A percentile compares a stretch with the other conserved stretches of the same genome.
These are phyloP conservation scores for Pseudorectes ferrugineus DNA, from an alignment of 2,113 vertebrate genomes.

Conservation along the genomic window DNA sequence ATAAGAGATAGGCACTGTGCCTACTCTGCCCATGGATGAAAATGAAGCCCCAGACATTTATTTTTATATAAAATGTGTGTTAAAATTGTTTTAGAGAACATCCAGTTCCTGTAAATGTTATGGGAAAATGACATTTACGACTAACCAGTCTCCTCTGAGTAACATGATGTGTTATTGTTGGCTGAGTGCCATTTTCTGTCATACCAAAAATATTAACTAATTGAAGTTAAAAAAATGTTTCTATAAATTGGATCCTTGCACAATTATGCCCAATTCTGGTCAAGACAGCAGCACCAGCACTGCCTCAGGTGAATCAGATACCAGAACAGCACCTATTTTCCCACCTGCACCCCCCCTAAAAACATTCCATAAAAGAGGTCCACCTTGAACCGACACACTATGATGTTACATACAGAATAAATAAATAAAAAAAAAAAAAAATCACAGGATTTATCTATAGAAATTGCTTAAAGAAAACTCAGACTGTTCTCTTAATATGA, in stretches of 20 bases:
- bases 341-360: not conserved
- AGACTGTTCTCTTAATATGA: not conserved
- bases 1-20: not conserved
- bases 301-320: not conserved
- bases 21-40: not conserved
- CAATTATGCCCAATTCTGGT: conserved; percentile 9
- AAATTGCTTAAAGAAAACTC: not conserved
- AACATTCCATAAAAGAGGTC: not conserved
- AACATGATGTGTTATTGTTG: conserved; percentile 68
- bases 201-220: conserved; percentile 70
- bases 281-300: not conserved
- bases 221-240: conserved; percentile 4
- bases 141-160: conserved; percentile 52
- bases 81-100: conserved; percentile 66
- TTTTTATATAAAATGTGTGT: conserved; percentile 19
- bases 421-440: too few relatives aligned
- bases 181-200: conserved; percentile 53
- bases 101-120: conserved; percentile 71
- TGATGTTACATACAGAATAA: not conserved
- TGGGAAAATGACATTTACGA: conserved; percentile 71
- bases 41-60: not conserved
- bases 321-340: not conserved
- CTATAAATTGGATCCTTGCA: not conserved
- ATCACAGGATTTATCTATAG: not conserved
- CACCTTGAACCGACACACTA: not conserved